phyloP scores from a whole-genome alignment of 2,797 vertebrate species.

The Coilia nasus region DNA sequence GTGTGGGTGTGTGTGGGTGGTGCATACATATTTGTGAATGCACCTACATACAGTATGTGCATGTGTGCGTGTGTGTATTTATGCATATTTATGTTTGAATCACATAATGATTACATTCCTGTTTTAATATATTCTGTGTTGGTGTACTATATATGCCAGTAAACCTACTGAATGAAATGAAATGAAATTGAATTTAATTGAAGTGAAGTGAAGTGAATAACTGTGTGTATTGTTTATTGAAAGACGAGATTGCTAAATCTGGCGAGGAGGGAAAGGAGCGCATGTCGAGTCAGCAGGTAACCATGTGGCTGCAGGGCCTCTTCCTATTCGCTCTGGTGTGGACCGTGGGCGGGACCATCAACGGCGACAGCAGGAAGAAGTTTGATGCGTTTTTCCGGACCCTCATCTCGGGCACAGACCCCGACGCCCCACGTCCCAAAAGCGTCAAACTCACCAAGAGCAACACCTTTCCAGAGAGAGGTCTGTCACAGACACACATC shows the following conservation, averaged over 20 bases:
- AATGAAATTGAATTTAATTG: too few species aligned
- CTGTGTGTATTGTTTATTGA: slow-evolving; percentile 12
- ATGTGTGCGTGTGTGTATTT: slow-evolving; percentile 23
- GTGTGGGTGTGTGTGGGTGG: too few species aligned
- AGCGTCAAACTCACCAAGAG: slow-evolving; percentile 84
- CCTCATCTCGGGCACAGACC: slow-evolving; percentile 76
- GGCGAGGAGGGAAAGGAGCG: slow-evolving; percentile 62
- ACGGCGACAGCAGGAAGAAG: slow-evolving; percentile 83
- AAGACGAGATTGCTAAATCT: slow-evolving; percentile 82
- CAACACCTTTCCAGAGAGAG: slow-evolving; percentile 86
- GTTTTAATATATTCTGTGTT: too few species aligned
- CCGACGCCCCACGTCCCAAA: slow-evolving; percentile 79
- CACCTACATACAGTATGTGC: background rate
- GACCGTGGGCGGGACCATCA: slow-evolving; percentile 86
- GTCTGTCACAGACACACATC: slow-evolving; percentile 49
- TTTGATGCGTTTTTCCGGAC: slow-evolving; percentile 89
- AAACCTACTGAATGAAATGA: too few species aligned
- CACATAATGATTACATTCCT: too few species aligned
- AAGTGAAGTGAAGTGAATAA: background rate
- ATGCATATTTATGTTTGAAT: background rate
- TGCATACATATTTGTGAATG: background rate
- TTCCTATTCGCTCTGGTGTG: slow-evolving; percentile 92
- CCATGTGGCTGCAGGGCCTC: slow-evolving; percentile 86
- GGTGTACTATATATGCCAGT: too few species aligned
- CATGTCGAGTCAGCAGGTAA: slow-evolving; percentile 83